Percentiles rank a stretch among this genome's conserved stretches.
These are phyloP conservation scores for Poecilia latipinna DNA, from an alignment of 2,113 vertebrate species.

Conservation along the genomic window DNA sequence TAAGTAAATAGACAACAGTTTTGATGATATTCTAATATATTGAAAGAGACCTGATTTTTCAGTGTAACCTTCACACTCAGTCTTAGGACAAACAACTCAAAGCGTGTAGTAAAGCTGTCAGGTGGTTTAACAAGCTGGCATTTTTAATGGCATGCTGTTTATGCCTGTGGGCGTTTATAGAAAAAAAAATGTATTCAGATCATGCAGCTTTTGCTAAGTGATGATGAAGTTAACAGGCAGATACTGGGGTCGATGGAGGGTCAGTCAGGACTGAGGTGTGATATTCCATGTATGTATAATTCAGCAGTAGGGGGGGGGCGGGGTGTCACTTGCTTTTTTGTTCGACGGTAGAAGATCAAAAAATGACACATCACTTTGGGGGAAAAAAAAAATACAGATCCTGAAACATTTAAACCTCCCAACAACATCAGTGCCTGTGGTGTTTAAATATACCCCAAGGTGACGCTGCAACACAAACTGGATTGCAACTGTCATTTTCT, in stretches of 20 bases:
- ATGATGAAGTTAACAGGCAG: constrained; percentile 55
- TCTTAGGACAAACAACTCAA: constrained; percentile 11
- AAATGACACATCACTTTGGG: neutral
- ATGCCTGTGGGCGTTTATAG: constrained; percentile 22
- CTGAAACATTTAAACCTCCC: neutral
- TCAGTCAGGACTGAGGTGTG: neutral
- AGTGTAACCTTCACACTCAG: constrained; percentile 12
- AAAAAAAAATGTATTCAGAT: constrained; percentile 37
- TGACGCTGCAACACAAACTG: neutral
- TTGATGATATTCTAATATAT: neutral
- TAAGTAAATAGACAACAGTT: too few relatives aligned
- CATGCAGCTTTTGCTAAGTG: constrained; percentile 10
- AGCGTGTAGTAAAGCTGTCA: constrained; percentile 55
- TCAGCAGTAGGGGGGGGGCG: neutral
- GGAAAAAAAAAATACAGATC: neutral
- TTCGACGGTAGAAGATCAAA: constrained; percentile 23
- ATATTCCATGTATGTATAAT: constrained; percentile 35
- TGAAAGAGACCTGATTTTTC: constrained; percentile 26
- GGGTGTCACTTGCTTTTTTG: constrained; percentile 37
- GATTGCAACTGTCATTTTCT: constrained; percentile 14
- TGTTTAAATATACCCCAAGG: constrained; percentile 3
- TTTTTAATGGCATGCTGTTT: constrained; percentile 40
- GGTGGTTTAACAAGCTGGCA: constrained; percentile 45
- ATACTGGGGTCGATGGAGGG: constrained; percentile 55
- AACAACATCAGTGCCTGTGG: neutral